Base-by-base conservation (phyloP, 2,113 vertebrate species). In the Laterallus jamaicensis region DNA sequence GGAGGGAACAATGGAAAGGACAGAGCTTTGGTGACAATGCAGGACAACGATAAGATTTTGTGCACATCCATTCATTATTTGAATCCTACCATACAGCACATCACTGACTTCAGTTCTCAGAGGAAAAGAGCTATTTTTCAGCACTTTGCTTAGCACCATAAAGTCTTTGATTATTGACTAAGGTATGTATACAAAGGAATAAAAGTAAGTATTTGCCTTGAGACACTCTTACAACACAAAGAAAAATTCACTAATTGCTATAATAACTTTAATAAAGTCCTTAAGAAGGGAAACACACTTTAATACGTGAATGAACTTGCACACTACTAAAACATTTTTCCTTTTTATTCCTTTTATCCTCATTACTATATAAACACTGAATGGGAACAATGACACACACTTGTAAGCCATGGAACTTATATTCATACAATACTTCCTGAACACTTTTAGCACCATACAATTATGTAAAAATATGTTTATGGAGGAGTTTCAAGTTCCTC, bases 11-110 rank as follows among this genome's bases (percentile, higher is more conserved):
- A 59, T 5, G 3, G 47, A 42, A 92, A 55, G 52, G 16, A 78
- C 7, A n/a, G 74, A 66, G 47, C 70, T 90, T 59, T 67, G 15
- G 11, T 64, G n/a, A 54, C 68, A 71, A 5, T 0, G 3, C 21
- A 81, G 12, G 22, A 74, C 1, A 2, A 18, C 18, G 54, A 28
- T 4, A 59, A 83, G 59, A 77, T 70, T 74, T 86, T 12, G 2
- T 15, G 62, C 20, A 42, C 9, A 37, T 52, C 83, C 6, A 6
- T 55, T 58, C 10, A 15, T 50, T 42, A 67, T 67, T 67, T 52
- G 40, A 66, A 67, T 31, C 5, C 0, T 16, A 19, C 22, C 4
- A 0, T 28, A 44, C 5, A 22, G 26, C n/a, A 39, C 4, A 0
- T 19, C 62, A 11, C 40, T 67, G 55, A n/a, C 25, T 39, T 55